Evolutionary conservation across 2,113 vertebrate genomes (phyloP).

Genomic region (Notiomystis cincta): DNA sequence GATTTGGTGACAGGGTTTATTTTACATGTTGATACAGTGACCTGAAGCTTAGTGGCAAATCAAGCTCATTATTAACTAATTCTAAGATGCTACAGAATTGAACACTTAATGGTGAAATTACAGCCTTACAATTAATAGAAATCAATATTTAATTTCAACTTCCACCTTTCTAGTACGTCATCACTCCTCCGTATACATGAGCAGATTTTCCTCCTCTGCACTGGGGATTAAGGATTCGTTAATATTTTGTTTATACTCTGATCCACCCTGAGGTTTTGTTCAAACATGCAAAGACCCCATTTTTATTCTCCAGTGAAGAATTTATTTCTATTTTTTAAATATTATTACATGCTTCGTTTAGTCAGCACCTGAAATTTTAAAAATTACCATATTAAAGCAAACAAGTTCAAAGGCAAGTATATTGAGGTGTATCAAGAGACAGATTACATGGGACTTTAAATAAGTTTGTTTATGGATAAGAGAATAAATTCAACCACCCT

Average conservation of each 20-base stretch:
- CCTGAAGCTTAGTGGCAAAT: not conserved
- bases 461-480: not conserved
- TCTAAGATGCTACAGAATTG: not conserved
- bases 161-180: not conserved
- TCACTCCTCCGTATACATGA: not conserved
- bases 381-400: conserved; percentile 6
- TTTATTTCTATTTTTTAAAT: not conserved
- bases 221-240: not conserved
- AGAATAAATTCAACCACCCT: not conserved
- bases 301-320: not conserved
- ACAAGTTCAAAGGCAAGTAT: not conserved
- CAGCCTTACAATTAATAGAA: not conserved
- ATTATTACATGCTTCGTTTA: not conserved
- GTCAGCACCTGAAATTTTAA: not conserved
- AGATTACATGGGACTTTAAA: not conserved
- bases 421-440: not conserved
- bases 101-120: not conserved
- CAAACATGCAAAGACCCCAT: not conserved
- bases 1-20: not conserved
- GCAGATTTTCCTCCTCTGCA: not conserved
- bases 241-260: not conserved
- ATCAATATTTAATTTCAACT: not conserved
- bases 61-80: not conserved
- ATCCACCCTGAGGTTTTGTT: not conserved
- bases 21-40: not conserved